These are phyloP conservation scores for Trissolcus japonicus DNA, from an alignment of 2,888 invertebrate genomes.

Conservation along the genomic window DNA sequence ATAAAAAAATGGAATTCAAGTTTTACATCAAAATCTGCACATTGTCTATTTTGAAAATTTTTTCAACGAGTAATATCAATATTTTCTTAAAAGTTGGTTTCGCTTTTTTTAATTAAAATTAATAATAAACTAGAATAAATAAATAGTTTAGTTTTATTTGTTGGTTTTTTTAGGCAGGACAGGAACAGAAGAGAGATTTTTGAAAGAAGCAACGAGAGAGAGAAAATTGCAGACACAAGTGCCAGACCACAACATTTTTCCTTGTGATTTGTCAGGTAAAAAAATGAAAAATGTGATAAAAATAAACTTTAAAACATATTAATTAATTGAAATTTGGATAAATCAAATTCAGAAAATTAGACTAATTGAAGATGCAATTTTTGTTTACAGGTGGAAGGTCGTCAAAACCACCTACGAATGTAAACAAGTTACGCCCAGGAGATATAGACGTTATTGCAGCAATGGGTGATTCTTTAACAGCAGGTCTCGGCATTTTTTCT, in stretches of 20 bases:
- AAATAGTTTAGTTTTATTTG: background rate
- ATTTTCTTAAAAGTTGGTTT: too few relatives aligned
- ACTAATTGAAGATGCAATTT: constrained; percentile 6
- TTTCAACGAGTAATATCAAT: too few relatives aligned
- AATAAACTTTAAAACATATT: background rate
- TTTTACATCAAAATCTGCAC: too few relatives aligned
- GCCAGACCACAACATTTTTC: constrained; percentile 61
- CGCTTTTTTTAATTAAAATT: too few relatives aligned
- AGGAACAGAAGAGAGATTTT: constrained; percentile 50
- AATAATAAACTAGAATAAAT: too few relatives aligned
- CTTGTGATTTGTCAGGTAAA: constrained; percentile 68
- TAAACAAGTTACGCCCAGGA: constrained; percentile 80
- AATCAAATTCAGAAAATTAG: background rate
- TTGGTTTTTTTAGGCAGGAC: constrained; percentile 50
- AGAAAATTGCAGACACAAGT: constrained; percentile 59
- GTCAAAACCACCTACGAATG: constrained; percentile 76
- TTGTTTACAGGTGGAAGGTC: constrained; percentile 63
- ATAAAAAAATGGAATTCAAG: too few relatives aligned
- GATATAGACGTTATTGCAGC: constrained; percentile 81
- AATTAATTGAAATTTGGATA: too few relatives aligned
- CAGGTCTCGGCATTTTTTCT: constrained; percentile 79
- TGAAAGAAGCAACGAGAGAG: constrained; percentile 42
- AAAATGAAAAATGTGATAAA: background rate
- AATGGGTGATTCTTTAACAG: constrained; percentile 81
- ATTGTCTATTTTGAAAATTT: too few relatives aligned